Percentiles rank a stretch among this genome's conserved stretches.
Evolutionary conservation across 1,140 invertebrate species (phyloP).

Genomic region (Myzus persicae): DNA sequence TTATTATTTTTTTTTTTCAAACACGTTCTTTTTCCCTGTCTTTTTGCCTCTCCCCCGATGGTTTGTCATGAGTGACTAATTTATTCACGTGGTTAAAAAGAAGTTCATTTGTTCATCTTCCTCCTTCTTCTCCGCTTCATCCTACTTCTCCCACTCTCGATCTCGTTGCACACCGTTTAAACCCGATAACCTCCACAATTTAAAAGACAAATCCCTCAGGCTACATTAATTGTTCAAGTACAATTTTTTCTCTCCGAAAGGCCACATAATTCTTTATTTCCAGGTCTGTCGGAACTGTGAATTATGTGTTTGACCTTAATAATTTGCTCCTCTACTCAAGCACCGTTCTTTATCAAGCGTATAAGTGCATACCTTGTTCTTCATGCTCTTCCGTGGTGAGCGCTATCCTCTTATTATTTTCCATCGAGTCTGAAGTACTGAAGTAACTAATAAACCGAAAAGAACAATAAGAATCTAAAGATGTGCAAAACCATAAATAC

Average conservation of each 20-base stretch:
- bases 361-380: neutral
- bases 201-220: slow-evolving; percentile 56
- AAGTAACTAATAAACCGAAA: neutral
- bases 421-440: neutral
- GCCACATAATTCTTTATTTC: slow-evolving; percentile 53
- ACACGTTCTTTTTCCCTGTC: neutral
- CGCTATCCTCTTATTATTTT: slow-evolving; percentile 4
- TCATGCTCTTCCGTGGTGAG: neutral
- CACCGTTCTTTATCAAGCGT: neutral
- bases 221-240: slow-evolving; percentile 53
- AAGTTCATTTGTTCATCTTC: slow-evolving; percentile 51
- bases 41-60: neutral
- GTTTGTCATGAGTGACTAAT: slow-evolving; percentile 55
- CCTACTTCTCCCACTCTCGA: neutral
- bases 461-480: neutral
- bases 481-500: neutral
- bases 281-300: slow-evolving; percentile 13
- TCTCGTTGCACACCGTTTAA: slow-evolving; percentile 4
- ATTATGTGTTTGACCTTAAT: slow-evolving; percentile 39
- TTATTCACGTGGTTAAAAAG: slow-evolving; percentile 55
- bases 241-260: slow-evolving; percentile 32
- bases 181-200: slow-evolving; percentile 43
- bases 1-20: slow-evolving; percentile 8
- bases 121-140: neutral
- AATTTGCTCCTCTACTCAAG: neutral